Base-by-base conservation (phyloP, 2,888 invertebrate genomes). In the Elysia crispata region DNA sequence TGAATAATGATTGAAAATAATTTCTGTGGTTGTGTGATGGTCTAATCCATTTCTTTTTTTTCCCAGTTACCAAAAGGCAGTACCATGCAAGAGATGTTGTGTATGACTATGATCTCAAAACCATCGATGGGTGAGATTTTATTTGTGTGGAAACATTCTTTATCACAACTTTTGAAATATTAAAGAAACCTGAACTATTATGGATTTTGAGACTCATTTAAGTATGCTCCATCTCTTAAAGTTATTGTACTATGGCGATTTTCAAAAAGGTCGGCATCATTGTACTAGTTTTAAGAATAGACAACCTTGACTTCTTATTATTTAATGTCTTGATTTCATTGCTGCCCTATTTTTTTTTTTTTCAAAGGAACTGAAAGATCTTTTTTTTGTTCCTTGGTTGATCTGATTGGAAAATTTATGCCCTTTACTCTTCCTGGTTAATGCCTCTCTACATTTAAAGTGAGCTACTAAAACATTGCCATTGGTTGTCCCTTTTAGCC, bases 61-160 rank as follows among this genome's bases (percentile, higher is more conserved):
- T 60, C 75, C 66, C 85, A 90, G 90, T 95, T 50, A 96, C 96
- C 0, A 95, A 96, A 89, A 93, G 95, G 80, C 94, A 95, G 28
- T 95, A 96, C 90, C 96, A 96, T 92, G 96, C 96, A 50, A 94
- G 94, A 54, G 96, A 96, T 88, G 94, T 94, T 30, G 91, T 96
- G 73, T 84, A 87, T 75, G 88, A 90, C 49, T 88, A 88, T 73
- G 88, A 91, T 85, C 87, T 91, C 31, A 84, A 79, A 28, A 87
- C 88, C 84, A 83, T 89, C 79, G 92, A 92, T 90, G 94, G 95
- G 91, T 93, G 91, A 85, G 88, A 23, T 5, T 20, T 3, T 60
- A 15, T 23, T 60, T 60, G 5, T 23, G 23, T 23, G 41, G 3
- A 11, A 41, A 3, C 41, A 41, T 3, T 41, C 11, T 41, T 41